phyloP scores from a whole-genome alignment of 2,113 vertebrate species.

The Oryzias celebensis region DNA sequence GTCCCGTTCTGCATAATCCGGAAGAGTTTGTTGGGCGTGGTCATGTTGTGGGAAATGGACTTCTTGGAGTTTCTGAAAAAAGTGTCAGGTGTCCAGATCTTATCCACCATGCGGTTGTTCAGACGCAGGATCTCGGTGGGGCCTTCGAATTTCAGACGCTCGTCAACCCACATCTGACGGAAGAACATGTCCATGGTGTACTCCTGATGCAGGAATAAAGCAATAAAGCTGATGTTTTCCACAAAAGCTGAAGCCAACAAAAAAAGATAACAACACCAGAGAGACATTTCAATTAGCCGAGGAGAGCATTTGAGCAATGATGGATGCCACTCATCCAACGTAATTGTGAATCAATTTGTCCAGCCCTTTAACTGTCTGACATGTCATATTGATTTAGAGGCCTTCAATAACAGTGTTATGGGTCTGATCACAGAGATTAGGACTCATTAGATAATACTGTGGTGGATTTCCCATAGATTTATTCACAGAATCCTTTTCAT shows the following conservation, averaged over 20 bases:
- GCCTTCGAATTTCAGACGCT: constrained; percentile 78
- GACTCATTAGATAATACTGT: constrained; percentile 66
- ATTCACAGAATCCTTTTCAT: constrained; percentile 38
- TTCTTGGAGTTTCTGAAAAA: constrained; percentile 81
- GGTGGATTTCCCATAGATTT: constrained; percentile 62
- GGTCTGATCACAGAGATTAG: constrained; percentile 66
- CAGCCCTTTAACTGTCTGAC: constrained; percentile 53
- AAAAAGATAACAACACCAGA: background rate
- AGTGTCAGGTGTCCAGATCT: constrained; percentile 83
- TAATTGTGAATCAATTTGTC: constrained; percentile 67
- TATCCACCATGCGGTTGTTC: constrained; percentile 82
- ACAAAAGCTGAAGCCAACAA: background rate
- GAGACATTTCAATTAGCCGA: constrained; percentile 31
- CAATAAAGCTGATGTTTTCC: background rate
- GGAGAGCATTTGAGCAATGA: constrained; percentile 47
- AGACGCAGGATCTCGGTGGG: constrained; percentile 78
- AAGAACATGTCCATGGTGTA: constrained; percentile 85
- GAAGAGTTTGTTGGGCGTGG: constrained; percentile 82
- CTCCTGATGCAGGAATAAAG: constrained; percentile 58
- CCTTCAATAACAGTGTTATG: constrained; percentile 63
- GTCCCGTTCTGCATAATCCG: constrained; percentile 84
- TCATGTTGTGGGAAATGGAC: constrained; percentile 80
- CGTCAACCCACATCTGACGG: constrained; percentile 84
- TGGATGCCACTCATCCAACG: constrained; percentile 60
- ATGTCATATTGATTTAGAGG: constrained; percentile 71